These are phyloP conservation scores for Sebastes steindachneri DNA, from an alignment of 2,797 vertebrate species.

Conservation along the genomic window DNA sequence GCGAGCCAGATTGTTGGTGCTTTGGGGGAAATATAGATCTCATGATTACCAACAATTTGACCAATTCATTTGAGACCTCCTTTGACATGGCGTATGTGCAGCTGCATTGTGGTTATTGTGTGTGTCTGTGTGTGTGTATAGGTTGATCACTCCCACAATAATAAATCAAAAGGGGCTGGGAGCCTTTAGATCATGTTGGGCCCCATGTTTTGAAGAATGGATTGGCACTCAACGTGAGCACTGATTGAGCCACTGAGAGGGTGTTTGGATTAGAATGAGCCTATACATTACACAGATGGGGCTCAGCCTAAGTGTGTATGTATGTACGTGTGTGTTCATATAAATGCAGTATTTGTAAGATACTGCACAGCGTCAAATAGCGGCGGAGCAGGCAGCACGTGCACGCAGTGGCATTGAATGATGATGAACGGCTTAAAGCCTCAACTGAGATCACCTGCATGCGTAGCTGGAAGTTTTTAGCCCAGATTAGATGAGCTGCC, in stretches of 20 bases:
- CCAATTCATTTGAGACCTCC: slow-evolving; percentile 75
- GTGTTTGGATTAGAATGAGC: slow-evolving; percentile 69
- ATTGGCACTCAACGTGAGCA: slow-evolving; percentile 58
- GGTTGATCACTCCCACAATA: slow-evolving; percentile 48
- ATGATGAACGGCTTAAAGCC: slow-evolving; percentile 40
- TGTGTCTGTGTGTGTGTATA: slow-evolving; percentile 17
- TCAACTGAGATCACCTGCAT: slow-evolving; percentile 32
- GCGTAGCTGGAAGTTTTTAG: slow-evolving; percentile 39
- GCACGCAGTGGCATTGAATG: slow-evolving; percentile 24
- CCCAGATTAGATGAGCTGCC: slow-evolving; percentile 32
- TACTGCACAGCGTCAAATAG: neutral
- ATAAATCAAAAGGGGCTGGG: slow-evolving; percentile 72
- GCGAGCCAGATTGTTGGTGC: slow-evolving; percentile 72
- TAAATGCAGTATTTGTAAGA: slow-evolving; percentile 13
- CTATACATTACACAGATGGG: slow-evolving; percentile 64
- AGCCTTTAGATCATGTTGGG: slow-evolving; percentile 58
- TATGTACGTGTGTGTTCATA: neutral
- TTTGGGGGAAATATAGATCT: slow-evolving; percentile 74
- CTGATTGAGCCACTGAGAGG: slow-evolving; percentile 65
- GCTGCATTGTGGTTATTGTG: slow-evolving; percentile 65
- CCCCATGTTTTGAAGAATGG: slow-evolving; percentile 63
- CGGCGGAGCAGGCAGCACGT: neutral
- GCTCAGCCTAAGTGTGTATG: slow-evolving; percentile 18
- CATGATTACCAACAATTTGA: slow-evolving; percentile 79
- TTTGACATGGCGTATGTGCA: slow-evolving; percentile 65